Conservation (phyloP, 2,888 invertebrate genomes). For the Chironomus riparius region DNA sequence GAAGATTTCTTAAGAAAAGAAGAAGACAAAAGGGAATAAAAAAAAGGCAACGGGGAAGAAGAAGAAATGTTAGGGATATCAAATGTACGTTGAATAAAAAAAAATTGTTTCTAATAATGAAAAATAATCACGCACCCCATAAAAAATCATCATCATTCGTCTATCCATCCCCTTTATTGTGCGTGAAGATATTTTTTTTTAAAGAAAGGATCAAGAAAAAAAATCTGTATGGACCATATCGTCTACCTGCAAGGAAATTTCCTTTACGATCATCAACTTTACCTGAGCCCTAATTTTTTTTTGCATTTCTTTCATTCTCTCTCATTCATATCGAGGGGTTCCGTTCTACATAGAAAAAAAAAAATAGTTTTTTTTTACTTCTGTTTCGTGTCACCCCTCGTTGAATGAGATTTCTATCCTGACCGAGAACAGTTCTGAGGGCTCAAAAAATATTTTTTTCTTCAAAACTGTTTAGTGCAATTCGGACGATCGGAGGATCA, state of each 20-base stretch:
- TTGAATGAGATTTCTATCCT: background rate
- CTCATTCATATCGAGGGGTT: constrained; percentile 1
- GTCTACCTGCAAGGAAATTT: constrained; percentile 27
- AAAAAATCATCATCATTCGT: constrained; percentile 22
- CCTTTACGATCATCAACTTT: constrained; percentile 5
- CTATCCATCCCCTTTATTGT: background rate
- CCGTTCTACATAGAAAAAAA: too few relatives aligned
- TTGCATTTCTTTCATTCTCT: constrained; percentile 18
- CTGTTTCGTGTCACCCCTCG: background rate
- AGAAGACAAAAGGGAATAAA: too few relatives aligned
- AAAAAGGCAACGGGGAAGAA: background rate
- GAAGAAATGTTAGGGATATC: constrained; percentile 23
- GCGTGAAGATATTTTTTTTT: background rate
- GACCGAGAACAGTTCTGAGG: background rate
- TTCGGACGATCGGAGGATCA: constrained; percentile 31
- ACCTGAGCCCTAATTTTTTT: constrained; percentile 11
- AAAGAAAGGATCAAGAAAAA: background rate
- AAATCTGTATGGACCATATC: background rate
- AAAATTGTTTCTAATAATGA: constrained; percentile 18
- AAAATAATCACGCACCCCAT: constrained; percentile 28
- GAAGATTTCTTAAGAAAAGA: constrained; percentile 6
- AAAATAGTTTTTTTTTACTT: background rate
- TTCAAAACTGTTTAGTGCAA: constrained; percentile 29
- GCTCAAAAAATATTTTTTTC: background rate
- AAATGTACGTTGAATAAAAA: constrained; percentile 12